These are phyloP conservation scores for Nothoprocta pentlandii DNA, from an alignment of 2,113 vertebrate genomes.

Conservation along the genomic window DNA sequence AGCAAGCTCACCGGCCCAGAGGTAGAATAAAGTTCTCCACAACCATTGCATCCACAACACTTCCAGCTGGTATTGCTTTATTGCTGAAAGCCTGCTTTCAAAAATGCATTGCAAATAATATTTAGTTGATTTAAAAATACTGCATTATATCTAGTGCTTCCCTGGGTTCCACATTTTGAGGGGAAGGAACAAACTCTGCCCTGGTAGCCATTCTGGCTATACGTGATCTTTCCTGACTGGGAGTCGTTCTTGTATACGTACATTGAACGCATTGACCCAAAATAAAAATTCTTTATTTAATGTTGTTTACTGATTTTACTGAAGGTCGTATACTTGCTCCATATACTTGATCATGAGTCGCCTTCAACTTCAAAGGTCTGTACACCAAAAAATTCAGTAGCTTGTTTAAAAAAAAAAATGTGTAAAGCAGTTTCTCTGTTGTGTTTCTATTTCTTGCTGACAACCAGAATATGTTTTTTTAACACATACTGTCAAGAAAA, in stretches of 20 bases:
- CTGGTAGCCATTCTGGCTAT: not conserved
- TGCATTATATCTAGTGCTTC: not conserved
- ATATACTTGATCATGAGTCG: fast-evolving
- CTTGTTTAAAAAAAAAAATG: not conserved
- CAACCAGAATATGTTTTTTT: not conserved
- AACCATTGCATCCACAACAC: fast-evolving
- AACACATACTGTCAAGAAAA: not conserved
- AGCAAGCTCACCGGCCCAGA: not conserved
- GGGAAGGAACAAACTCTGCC: fast-evolving
- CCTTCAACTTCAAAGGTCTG: not conserved
- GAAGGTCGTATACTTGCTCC: not conserved
- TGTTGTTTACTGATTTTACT: not conserved
- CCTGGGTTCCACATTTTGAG: not conserved
- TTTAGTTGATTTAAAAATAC: not conserved
- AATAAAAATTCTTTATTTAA: not conserved
- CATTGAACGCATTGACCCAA: not conserved
- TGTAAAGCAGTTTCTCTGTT: not conserved
- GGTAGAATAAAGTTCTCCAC: not conserved
- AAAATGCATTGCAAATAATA: not conserved
- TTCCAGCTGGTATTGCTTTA: not conserved
- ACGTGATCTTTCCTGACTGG: fast-evolving
- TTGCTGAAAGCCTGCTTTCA: not conserved
- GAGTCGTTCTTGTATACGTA: not conserved
- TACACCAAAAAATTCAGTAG: not conserved
- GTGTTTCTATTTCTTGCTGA: not conserved